A percentile compares a stretch with the other conserved stretches of the same genome.
These are phyloP conservation scores for Chiridota heheva DNA, from an alignment of 35 echinoderm and acorn worm genomes.

Conservation along the genomic window DNA sequence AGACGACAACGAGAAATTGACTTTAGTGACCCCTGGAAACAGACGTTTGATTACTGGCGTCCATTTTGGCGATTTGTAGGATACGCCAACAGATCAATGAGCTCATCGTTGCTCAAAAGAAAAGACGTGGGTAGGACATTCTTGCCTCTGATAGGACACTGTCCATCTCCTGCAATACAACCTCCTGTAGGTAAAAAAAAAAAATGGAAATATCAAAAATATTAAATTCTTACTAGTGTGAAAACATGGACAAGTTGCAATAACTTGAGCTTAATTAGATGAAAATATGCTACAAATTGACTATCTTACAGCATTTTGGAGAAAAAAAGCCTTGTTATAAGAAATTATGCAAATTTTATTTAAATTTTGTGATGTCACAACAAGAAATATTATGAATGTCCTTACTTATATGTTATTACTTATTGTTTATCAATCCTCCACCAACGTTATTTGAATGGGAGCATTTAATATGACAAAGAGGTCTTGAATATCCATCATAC, in stretches of 20 bases:
- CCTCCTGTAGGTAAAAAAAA: conserved; percentile 62
- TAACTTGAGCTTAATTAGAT: not conserved
- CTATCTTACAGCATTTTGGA: too few relatives aligned
- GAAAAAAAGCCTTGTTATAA: too few relatives aligned
- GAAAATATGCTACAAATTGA: not conserved
- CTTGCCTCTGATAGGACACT: conserved; percentile 50
- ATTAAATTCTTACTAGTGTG: not conserved
- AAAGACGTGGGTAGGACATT: conserved; percentile 66
- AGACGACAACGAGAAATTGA: conserved; percentile 63
- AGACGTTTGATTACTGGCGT: conserved; percentile 66
- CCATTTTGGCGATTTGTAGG: conserved; percentile 66
- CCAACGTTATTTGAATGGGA: too few relatives aligned
- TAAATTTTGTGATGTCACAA: not conserved
- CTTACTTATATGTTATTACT: too few relatives aligned
- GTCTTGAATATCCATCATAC: too few relatives aligned
- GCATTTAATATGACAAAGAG: too few relatives aligned
- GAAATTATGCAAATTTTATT: not conserved
- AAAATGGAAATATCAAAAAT: not conserved
- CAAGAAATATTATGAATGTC: too few relatives aligned
- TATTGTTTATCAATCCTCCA: too few relatives aligned
- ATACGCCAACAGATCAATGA: conserved; percentile 69
- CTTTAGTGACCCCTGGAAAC: conserved; percentile 55
- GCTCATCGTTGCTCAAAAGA: conserved; percentile 88
- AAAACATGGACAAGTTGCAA: not conserved
- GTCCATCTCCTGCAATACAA: conserved; percentile 61